Base-by-base conservation (phyloP, 2,888 invertebrate genomes). In the Drosophila greeni region DNA sequence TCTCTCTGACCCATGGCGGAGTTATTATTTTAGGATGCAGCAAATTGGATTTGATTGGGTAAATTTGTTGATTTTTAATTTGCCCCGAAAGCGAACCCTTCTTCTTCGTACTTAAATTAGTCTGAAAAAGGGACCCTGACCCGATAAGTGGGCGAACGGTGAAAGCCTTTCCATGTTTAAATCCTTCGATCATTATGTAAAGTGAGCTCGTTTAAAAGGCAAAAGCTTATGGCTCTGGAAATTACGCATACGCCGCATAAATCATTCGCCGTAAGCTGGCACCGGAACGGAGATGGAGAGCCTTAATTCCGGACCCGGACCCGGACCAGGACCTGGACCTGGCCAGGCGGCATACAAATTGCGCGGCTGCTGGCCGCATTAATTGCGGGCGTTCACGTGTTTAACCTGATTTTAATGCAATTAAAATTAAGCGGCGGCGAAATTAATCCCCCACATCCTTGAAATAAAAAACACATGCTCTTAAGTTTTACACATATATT, bases 61-160 rank as follows among this genome's bases (percentile, higher is more conserved):
- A 73, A 70, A 72, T 76, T 78, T 78, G 79, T 81, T 78, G 82
- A 62, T 68, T 82, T 82, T 73, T 74, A 74, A 78, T 78, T 74
- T 75, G 58, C 42, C 54, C 53, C 49, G 23, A 48, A 16, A 52
- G 57, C 53, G 59, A 66, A 51, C 71, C 59, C 48, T 65, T 71
- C 45, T 23, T 70, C 48, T 65, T 71, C 45, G 29, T 70, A 72
- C 70, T 70, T 70, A 74, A 81, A 81, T 77, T 74, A 75, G 74
- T 51, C 14, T n/a, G n/a, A n/a, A 18, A 52, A 58, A 36, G 33
- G 47, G 40, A 47, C 12, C 6, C 20, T 5, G 16, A 52, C 33
- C 31, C 29, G 29, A 39, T 68, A 72, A 70, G 34, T 57, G 57
- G 29, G 23, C 3, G 56, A 14, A 14, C 57, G 57, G 55, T 54